Conservation (phyloP, 2,888 invertebrate species). For the Lycaena phlaeas region DNA sequence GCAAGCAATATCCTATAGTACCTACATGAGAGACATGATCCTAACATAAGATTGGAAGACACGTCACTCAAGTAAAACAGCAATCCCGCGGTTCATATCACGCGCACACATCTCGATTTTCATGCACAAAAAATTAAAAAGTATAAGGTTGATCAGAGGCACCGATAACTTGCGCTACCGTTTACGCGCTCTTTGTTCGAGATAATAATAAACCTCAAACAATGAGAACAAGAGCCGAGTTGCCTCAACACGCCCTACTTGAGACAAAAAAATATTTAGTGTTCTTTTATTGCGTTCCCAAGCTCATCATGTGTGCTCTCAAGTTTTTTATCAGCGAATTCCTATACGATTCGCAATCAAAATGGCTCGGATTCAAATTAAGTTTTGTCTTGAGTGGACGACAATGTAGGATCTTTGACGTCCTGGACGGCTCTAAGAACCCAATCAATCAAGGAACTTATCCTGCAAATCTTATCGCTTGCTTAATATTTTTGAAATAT, state of each 20-base stretch:
- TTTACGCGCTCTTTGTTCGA: constrained; percentile 65
- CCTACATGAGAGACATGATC: constrained; percentile 4
- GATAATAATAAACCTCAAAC: constrained; percentile 63
- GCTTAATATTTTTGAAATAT: too few species aligned
- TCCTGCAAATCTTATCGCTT: too few species aligned
- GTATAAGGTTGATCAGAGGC: constrained; percentile 64
- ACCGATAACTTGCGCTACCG: constrained; percentile 67
- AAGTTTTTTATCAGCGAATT: constrained; percentile 16
- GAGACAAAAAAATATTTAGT: constrained; percentile 44
- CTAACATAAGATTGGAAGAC: constrained; percentile 21
- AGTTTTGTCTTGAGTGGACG: too few species aligned
- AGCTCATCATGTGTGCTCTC: constrained; percentile 24
- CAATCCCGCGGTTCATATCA: constrained; percentile 43
- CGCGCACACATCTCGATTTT: constrained; percentile 48
- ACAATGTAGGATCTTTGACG: too few species aligned
- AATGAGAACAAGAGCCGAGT: constrained; percentile 55
- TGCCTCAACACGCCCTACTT: constrained; percentile 52
- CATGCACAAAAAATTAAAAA: constrained; percentile 33
- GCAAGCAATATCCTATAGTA: too few species aligned
- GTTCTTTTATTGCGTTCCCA: constrained; percentile 46
- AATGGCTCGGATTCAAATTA: too few species aligned
- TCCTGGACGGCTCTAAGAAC: too few species aligned
- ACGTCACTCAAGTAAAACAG: constrained; percentile 29
- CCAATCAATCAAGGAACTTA: too few species aligned
- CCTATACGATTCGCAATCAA: constrained; percentile 7